A percentile compares a stretch with the other conserved stretches of the same genome.
Conservation (phyloP, 2,797 vertebrate genomes). For the Acrossocheilus fasciatus region DNA sequence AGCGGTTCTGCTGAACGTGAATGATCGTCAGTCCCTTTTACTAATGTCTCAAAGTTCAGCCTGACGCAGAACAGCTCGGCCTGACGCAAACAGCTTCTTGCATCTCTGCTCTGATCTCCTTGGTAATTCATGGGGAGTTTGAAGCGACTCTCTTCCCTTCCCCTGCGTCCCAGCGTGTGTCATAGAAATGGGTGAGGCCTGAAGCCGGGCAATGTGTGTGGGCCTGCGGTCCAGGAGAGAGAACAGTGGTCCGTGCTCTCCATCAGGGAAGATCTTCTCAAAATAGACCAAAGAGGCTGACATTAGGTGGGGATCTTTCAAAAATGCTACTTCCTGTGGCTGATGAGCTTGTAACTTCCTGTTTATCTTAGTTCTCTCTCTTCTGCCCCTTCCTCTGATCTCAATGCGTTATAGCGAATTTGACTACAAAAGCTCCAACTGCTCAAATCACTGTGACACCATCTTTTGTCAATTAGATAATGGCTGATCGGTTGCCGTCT, state of each 20-base stretch:
- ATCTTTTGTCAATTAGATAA: conserved; percentile 38
- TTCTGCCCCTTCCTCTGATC: conserved; percentile 66
- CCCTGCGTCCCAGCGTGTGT: conserved; percentile 43
- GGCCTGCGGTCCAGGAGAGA: conserved; percentile 57
- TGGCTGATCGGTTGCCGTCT: neutral
- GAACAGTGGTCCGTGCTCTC: conserved; percentile 57
- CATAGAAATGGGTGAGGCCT: conserved; percentile 60
- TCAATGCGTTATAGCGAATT: conserved; percentile 63
- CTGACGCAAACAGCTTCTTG: conserved; percentile 21
- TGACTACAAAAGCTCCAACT: conserved; percentile 62
- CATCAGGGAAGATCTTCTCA: conserved; percentile 59
- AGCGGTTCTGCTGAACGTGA: neutral
- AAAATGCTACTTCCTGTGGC: conserved; percentile 53
- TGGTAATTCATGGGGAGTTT: conserved; percentile 23
- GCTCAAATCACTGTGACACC: conserved; percentile 46
- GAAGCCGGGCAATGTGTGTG: conserved; percentile 63
- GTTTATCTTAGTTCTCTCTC: conserved; percentile 73
- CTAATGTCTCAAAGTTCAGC: conserved; percentile 4
- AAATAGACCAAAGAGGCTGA: conserved; percentile 62
- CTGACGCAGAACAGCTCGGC: conserved; percentile 13
- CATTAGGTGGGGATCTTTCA: conserved; percentile 73
- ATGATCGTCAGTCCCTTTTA: neutral
- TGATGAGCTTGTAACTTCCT: conserved; percentile 74
- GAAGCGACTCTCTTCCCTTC: neutral
- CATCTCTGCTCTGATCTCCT: conserved; percentile 37